Conservation (phyloP, 2,888 invertebrate species). For the Microplitis manilae region DNA sequence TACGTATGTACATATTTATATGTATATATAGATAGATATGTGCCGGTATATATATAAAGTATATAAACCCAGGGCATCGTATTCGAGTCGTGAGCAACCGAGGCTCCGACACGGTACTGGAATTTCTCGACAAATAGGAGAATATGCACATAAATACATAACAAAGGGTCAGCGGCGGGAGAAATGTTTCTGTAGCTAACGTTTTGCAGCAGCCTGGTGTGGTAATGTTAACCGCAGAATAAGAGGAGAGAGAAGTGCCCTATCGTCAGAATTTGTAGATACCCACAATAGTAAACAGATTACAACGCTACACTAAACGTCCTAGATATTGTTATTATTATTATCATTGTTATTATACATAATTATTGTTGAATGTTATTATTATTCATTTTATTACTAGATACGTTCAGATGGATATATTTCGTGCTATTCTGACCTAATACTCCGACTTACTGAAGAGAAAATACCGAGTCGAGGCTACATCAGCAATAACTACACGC, state of each 20-base stretch:
- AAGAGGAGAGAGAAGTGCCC: constrained; percentile 18
- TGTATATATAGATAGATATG: too few species aligned
- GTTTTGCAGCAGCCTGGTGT: constrained; percentile 10
- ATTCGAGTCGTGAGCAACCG: constrained; percentile 59
- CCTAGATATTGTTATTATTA: not conserved
- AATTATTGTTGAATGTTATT: not conserved
- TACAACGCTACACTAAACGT: constrained; percentile 21
- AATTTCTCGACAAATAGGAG: constrained; percentile 66
- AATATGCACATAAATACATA: constrained; percentile 66
- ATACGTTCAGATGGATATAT: constrained; percentile 35
- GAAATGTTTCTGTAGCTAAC: constrained; percentile 29
- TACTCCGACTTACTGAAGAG: constrained; percentile 41
- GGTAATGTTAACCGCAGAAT: constrained; percentile 13
- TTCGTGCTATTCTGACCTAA: constrained; percentile 55
- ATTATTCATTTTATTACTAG: constrained; percentile 47
- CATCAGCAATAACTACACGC: constrained; percentile 15
- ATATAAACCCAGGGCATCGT: constrained; percentile 38
- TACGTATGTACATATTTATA: constrained; percentile 46
- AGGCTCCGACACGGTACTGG: constrained; percentile 59
- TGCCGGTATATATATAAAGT: constrained; percentile 1
- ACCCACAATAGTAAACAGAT: constrained; percentile 33
- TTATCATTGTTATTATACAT: not conserved
- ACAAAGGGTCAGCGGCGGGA: constrained; percentile 55
- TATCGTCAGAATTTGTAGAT: constrained; percentile 42
- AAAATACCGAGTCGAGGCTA: constrained; percentile 14